A percentile compares a stretch with the other conserved stretches of the same genome.
Conservation (phyloP, 2,888 invertebrate genomes). For the Lissocephala sabroskyi region DNA sequence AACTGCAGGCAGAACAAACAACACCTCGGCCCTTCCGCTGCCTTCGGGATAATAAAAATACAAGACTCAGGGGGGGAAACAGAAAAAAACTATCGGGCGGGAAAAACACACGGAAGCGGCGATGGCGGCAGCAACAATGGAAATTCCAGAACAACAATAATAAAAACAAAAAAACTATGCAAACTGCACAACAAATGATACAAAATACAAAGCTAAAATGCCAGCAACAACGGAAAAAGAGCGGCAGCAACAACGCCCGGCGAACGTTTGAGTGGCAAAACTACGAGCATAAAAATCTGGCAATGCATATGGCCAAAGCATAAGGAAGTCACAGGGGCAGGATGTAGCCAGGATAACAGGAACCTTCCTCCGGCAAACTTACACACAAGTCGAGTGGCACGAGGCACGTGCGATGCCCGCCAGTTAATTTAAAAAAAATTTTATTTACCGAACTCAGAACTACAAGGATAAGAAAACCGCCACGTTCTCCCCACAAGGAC, state of each 20-base stretch:
- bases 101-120: background rate
- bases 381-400: no score
- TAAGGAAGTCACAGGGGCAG: background rate
- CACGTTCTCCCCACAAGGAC: conserved; percentile 6
- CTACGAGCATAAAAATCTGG: no score
- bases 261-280: background rate
- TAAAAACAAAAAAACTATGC: conserved; percentile 31
- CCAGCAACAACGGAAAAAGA: conserved; percentile 20
- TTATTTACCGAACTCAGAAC: no score
- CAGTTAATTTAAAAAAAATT: conserved; percentile 57
- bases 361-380: no score
- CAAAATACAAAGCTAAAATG: conserved; percentile 58
- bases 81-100: background rate
- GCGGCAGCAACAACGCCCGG: conserved; percentile 25
- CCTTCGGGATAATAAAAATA: background rate
- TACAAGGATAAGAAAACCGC: no score
- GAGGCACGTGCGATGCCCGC: conserved; percentile 38
- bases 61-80: background rate
- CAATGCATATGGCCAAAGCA: background rate
- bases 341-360: no score
- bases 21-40: no score
- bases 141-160: conserved; percentile 26
- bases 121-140: background rate
- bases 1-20: conserved; percentile 2
- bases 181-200: conserved; percentile 55